Base-by-base conservation (phyloP, 2,113 vertebrate species). In the Gila orcuttii region DNA sequence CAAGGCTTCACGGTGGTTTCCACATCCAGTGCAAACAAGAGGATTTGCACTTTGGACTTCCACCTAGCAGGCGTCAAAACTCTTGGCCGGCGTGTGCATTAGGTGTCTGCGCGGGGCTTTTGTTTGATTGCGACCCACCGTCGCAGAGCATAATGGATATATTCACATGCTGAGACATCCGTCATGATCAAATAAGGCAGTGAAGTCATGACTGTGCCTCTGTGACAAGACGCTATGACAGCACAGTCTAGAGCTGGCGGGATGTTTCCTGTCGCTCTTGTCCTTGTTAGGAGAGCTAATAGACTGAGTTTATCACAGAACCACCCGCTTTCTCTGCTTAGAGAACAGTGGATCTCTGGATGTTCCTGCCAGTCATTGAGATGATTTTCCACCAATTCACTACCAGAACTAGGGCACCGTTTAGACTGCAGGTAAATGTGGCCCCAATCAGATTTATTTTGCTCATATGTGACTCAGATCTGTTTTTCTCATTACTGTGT, bases 181-280 rank as follows among this genome's bases (percentile, higher is more conserved):
- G 90, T 93, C 94, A 93, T 95, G 92, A 92, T 91, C 94, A 93
- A 94, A 93, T 94, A 94, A 93, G 93, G 93, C 91, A 91, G 91
- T 90, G 89, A 82, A 86, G 90, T 90, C 90, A 78, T 88, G 89
- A 87, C 89, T 90, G 85, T 80, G 80, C 90, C 90, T 86, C 83
- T 90, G 66, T 86, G 17, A 66, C 71, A 71, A 4, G 0, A 68
- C 59, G 25, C 84, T 90, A 31, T 86, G 17, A 66, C 77, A 82
- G 4, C 0, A 36, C 50, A 19, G 19, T 68, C 66, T 84, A 4
- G 52, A 50, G 59, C 83, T 60, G 47, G 28, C 79, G 42, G 21
- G 57, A 23, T 7, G 9, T 33, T 47, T 79, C 75, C 66, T 69
- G 59, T 74, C 21, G 28, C 76, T 84, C 21, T 10, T 62, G 50